These are phyloP conservation scores for Phocoena sinus DNA, from an alignment of 2,113 vertebrate genomes.

Conservation along the genomic window DNA sequence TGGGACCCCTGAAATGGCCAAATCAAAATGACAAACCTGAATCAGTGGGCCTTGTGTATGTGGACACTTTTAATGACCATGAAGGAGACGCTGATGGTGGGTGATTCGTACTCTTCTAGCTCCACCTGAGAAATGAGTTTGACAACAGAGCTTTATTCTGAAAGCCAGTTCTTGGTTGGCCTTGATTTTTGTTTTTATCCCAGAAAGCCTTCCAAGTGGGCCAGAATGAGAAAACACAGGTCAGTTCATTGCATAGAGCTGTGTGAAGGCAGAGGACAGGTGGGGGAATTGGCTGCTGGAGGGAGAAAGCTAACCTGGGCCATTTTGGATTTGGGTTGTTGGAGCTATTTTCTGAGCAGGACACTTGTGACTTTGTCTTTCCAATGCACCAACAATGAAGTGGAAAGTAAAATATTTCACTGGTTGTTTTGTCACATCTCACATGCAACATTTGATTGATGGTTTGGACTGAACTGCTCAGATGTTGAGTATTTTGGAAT, in stretches of 20 bases:
- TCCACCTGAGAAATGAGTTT: background rate
- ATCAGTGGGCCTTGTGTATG: accelerated
- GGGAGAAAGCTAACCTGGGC: background rate
- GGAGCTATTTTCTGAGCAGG: background rate
- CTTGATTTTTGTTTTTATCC: background rate
- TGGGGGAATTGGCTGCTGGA: background rate
- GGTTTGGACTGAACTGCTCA: background rate
- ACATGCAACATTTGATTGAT: background rate
- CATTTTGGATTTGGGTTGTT: background rate
- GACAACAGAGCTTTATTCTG: background rate
- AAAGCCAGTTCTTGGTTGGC: background rate
- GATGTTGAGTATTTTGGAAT: background rate
- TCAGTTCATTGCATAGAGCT: background rate
- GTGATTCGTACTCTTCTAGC: background rate
- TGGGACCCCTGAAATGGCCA: background rate
- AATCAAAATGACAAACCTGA: background rate
- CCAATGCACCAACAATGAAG: too few species aligned
- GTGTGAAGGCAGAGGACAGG: background rate
- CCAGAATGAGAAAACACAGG: background rate
- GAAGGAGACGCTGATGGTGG: background rate
- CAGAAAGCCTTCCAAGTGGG: background rate
- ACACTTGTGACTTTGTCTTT: background rate
- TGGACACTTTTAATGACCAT: background rate
- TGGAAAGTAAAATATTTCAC: background rate
- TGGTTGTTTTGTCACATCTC: background rate